phyloP scores from a whole-genome alignment of 2,888 invertebrate species.

The Marronus borbonicus region DNA sequence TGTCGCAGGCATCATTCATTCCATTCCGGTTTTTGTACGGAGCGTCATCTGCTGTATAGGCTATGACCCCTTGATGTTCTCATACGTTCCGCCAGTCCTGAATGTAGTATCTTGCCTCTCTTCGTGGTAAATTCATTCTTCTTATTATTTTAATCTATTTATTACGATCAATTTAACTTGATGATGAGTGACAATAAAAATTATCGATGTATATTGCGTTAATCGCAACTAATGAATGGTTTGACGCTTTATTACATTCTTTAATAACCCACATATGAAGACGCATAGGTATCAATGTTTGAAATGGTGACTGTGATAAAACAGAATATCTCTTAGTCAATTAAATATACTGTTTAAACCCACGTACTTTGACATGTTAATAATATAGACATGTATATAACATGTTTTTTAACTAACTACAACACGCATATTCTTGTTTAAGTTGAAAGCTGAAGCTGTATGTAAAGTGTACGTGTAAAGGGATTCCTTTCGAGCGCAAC shows the following conservation, averaged over 20 bases:
- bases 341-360: background rate
- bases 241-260: constrained; percentile 26
- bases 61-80: background rate
- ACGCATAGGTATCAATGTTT: background rate
- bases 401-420: too few relatives aligned
- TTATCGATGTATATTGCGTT: constrained; percentile 27
- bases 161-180: constrained; percentile 39
- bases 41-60: constrained; percentile 29
- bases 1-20: constrained; percentile 29
- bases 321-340: background rate
- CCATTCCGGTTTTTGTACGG: constrained; percentile 35
- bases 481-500: too few relatives aligned
- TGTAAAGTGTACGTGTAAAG: too few relatives aligned
- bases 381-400: too few relatives aligned
- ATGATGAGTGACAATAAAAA: constrained; percentile 44
- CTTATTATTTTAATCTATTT: constrained; percentile 34
- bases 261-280: constrained; percentile 19
- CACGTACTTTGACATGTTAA: too few relatives aligned
- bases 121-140: background rate
- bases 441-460: too few relatives aligned
- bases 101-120: background rate
- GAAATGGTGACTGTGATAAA: background rate
- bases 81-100: background rate
- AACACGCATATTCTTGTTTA: too few relatives aligned
- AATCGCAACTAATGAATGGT: constrained; percentile 27